These are phyloP conservation scores for Drosophila ercepeae DNA, from an alignment of 1,140 invertebrate species.

Conservation along the genomic window DNA sequence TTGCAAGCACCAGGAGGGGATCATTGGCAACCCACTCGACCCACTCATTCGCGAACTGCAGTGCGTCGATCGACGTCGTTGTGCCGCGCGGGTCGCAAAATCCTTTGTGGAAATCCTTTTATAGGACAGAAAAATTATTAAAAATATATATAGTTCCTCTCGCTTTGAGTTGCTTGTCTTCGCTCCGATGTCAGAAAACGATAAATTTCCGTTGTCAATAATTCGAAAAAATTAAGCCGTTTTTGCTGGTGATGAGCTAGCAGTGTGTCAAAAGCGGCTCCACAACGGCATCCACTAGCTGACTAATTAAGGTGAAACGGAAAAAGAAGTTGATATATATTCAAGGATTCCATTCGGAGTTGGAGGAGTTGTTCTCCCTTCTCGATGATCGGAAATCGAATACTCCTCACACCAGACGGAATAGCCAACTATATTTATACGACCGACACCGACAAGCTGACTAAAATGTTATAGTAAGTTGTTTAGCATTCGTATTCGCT, in stretches of 20 bases:
- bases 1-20: slow-evolving; percentile 18
- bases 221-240: slow-evolving; percentile 21
- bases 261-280: slow-evolving; percentile 3
- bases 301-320: neutral
- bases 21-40: slow-evolving; percentile 9
- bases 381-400: slow-evolving; percentile 6
- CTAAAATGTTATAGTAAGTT: slow-evolving; percentile 67
- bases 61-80: slow-evolving; percentile 45
- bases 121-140: neutral
- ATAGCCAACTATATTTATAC: slow-evolving; percentile 1
- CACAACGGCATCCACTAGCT: neutral
- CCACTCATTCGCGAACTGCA: slow-evolving; percentile 33
- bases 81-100: slow-evolving; percentile 22
- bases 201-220: slow-evolving; percentile 24
- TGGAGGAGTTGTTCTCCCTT: neutral
- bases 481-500: neutral
- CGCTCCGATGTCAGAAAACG: neutral
- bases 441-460: slow-evolving; percentile 4
- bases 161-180: slow-evolving; percentile 20
- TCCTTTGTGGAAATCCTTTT: slow-evolving; percentile 7
- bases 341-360: neutral
- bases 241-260: slow-evolving; percentile 11
- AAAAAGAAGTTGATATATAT: neutral
- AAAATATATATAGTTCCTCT: neutral
- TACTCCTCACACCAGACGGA: neutral